A percentile compares a stretch with the other conserved stretches of the same genome.
These are phyloP conservation scores for Adineta ricciae DNA, from an alignment of 2,888 invertebrate species.

Conservation along the genomic window DNA sequence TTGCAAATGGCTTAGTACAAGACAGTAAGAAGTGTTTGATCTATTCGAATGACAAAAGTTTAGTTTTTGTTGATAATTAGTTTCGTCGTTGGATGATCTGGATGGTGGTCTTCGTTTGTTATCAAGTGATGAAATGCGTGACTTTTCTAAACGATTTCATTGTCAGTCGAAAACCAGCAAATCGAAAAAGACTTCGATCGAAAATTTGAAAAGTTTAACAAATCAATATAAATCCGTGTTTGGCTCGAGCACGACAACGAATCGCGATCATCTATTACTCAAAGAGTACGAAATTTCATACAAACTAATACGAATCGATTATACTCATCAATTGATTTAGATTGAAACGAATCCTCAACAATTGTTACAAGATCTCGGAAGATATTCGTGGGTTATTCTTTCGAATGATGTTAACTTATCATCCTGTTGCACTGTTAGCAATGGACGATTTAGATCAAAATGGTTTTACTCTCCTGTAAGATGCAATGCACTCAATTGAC, in stretches of 20 bases:
- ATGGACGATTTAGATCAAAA: conserved; percentile 18
- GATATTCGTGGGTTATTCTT: conserved; percentile 8
- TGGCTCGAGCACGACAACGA: not conserved
- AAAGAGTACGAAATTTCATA: no score
- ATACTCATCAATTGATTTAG: no score
- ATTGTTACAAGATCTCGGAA: conserved; percentile 13
- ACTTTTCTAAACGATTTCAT: conserved; percentile 21
- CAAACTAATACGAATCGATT: no score
- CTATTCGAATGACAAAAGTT: not conserved
- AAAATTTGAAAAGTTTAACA: conserved; percentile 19
- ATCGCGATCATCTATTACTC: not conserved
- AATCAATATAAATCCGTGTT: conserved; percentile 17
- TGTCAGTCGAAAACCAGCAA: not conserved
- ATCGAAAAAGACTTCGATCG: not conserved
- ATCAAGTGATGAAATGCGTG: not conserved
- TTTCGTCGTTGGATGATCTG: not conserved
- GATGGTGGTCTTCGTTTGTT: conserved; percentile 10
- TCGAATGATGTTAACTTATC: conserved; percentile 20
- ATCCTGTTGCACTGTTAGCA: not conserved
- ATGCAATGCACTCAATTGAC: no score
- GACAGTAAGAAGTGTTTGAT: not conserved
- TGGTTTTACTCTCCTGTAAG: not conserved
- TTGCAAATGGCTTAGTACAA: not conserved
- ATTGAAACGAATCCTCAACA: not conserved
- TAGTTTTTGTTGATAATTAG: not conserved